A percentile compares a stretch with the other conserved stretches of the same genome.
phyloP scores from a whole-genome alignment of 2,113 vertebrate genomes.

The Leptocoma aspasia region DNA sequence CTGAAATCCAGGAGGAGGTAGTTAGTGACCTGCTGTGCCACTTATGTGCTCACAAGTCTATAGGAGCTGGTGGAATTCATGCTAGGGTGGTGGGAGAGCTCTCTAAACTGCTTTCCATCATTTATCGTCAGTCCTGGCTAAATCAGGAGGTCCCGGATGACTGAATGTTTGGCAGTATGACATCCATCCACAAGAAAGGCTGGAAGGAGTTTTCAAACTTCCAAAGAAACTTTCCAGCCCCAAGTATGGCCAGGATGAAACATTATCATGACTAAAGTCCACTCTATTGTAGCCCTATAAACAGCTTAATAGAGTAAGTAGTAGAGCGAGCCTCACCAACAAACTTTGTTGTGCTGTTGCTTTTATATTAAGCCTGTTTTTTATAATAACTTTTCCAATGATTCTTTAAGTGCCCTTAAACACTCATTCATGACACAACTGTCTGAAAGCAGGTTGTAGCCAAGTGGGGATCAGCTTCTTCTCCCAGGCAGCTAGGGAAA shows the following conservation, averaged over 20 bases:
- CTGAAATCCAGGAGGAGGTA: background rate
- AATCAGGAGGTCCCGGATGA: rapidly evolving
- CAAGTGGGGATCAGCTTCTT: background rate
- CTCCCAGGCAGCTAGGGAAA: background rate
- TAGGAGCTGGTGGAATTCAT: background rate
- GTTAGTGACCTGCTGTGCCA: background rate
- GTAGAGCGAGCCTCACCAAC: background rate
- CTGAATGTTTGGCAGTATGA: background rate
- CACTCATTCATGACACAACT: background rate
- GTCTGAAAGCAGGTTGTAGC: background rate
- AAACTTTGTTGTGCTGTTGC: background rate
- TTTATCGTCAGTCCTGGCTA: background rate
- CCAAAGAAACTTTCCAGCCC: background rate
- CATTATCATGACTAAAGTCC: background rate
- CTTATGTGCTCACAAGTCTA: background rate
- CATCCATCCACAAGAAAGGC: background rate
- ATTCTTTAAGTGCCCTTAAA: background rate
- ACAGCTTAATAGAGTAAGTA: too few relatives aligned
- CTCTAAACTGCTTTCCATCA: rapidly evolving
- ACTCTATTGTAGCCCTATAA: background rate
- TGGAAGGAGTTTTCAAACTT: background rate
- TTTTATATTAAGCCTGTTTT: background rate
- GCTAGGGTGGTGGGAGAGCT: background rate
- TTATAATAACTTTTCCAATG: background rate
- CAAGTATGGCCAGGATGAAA: background rate